Evolutionary conservation across 2,888 invertebrate genomes (phyloP).

Genomic region (Drosophila lacicola): DNA sequence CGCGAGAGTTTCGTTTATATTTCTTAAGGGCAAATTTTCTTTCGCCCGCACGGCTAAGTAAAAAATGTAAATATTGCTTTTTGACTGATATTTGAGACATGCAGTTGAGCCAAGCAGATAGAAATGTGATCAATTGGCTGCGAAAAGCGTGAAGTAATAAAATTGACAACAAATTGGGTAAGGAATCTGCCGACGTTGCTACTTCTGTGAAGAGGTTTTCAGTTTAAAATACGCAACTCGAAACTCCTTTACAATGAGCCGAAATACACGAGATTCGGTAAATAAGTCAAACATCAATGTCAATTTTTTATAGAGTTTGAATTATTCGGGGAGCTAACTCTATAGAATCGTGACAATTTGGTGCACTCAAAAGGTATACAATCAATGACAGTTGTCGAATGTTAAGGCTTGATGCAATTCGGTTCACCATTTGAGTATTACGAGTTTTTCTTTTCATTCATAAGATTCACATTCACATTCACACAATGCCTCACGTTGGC

Average conservation of each 20-base stretch:
- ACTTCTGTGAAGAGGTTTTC: background rate
- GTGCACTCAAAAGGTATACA: constrained; percentile 33
- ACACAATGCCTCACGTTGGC: constrained; percentile 33
- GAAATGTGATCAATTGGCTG: constrained; percentile 15
- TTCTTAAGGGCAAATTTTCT: constrained; percentile 13
- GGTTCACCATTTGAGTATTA: constrained; percentile 16
- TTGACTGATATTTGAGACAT: constrained; percentile 57
- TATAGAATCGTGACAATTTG: constrained; percentile 37
- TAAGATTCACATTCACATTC: constrained; percentile 31
- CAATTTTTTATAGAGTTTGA: background rate
- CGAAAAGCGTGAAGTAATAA: background rate
- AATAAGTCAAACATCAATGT: constrained; percentile 17
- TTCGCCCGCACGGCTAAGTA: constrained; percentile 33
- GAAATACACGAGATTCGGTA: background rate
- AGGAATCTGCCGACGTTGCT: background rate
- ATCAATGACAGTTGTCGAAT: constrained; percentile 56
- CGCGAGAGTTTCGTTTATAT: constrained; percentile 9
- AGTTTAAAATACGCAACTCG: background rate
- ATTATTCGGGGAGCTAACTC: background rate
- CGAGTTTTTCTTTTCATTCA: constrained; percentile 61
- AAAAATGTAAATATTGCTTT: constrained; percentile 63
- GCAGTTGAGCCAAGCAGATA: background rate
- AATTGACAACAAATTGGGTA: constrained; percentile 13
- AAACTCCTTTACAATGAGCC: background rate
- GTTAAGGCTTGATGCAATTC: constrained; percentile 54